Base-by-base conservation (phyloP, 2,888 invertebrate species). In the Chironomus riparius region DNA sequence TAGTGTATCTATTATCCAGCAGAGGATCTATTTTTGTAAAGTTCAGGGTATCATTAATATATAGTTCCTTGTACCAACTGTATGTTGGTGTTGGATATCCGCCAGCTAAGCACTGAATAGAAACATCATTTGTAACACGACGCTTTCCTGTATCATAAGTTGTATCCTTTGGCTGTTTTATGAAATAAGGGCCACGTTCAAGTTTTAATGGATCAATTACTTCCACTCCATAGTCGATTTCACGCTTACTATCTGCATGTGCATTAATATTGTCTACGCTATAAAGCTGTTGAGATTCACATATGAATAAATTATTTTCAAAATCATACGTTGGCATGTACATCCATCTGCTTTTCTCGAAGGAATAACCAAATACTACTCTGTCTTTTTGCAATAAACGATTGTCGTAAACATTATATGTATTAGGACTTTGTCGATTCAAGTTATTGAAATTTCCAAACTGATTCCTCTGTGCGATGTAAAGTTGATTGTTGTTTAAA, bases 11-110 rank as follows among this genome's bases (percentile, higher is more conserved):
- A 22, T 85, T 81, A 80, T 94, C 90, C 47, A 82, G 81, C 68
- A 95, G 82, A 0, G 95, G 94, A 83, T 97, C 90, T 79, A 97
- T 93, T 82, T 87, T 87, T 74, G 85, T 87, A 70, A 90, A 91
- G 77, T 91, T 86, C 12, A 94, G 84, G 75, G 88, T 87, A 81
- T 94, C 93, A 78, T 93, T 91, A 79, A 91, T 88, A 82, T 93
- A 95, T 79, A 93, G 91, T 85, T 95, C 95, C 81, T 91, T 90
- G 81, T 88, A 96, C 97, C 95, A 97, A 80, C 91, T 89, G 81
- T 97, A 97, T 0, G 88, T 89, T 0, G 97, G 96, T 22, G 93
- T 89, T 4, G 97, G 97, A 83, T 90, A 96, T 0, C 96, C 97
- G 78, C 90, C 92, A 78, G 94, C 93, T 77, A 93, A 85, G 80